Percentiles rank a stretch among this genome's conserved stretches.
Conservation (phyloP, 1,140 invertebrate genomes). For the Tetraneura akinire region DNA sequence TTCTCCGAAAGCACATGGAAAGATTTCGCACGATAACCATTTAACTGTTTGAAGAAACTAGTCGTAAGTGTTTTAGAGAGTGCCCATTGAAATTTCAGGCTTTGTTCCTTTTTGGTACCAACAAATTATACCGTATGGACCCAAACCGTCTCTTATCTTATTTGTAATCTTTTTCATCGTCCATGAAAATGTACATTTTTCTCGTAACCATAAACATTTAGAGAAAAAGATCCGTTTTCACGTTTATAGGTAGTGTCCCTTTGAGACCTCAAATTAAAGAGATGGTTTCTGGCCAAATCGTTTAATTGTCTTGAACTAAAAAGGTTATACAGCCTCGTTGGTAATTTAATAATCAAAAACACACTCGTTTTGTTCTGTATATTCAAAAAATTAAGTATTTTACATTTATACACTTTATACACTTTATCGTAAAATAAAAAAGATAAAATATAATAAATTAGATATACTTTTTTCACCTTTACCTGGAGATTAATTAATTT, state of each 20-base stretch:
- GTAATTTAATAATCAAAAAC: neutral
- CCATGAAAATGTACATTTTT: neutral
- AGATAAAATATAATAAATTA: too few species aligned
- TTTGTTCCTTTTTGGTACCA: neutral
- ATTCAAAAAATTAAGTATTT: too few species aligned
- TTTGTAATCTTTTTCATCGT: neutral
- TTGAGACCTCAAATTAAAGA: neutral
- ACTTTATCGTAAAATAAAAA: too few species aligned
- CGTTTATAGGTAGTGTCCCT: too few species aligned
- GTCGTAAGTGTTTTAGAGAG: neutral
- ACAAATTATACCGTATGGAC: neutral
- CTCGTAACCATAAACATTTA: neutral
- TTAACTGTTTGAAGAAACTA: neutral
- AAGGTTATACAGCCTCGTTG: neutral
- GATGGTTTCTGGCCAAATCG: neutral
- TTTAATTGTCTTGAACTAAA: neutral
- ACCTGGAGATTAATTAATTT: too few species aligned
- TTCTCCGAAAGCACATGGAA: neutral
- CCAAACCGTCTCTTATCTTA: neutral
- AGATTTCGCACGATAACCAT: constrained; percentile 7
- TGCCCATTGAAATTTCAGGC: neutral
- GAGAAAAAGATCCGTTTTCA: neutral
- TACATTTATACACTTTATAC: too few species aligned
- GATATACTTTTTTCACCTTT: too few species aligned
- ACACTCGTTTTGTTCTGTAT: neutral